These are phyloP conservation scores for Porites lobata DNA, from an alignment of 92 coral and sea anemone species.

Conservation along the genomic window DNA sequence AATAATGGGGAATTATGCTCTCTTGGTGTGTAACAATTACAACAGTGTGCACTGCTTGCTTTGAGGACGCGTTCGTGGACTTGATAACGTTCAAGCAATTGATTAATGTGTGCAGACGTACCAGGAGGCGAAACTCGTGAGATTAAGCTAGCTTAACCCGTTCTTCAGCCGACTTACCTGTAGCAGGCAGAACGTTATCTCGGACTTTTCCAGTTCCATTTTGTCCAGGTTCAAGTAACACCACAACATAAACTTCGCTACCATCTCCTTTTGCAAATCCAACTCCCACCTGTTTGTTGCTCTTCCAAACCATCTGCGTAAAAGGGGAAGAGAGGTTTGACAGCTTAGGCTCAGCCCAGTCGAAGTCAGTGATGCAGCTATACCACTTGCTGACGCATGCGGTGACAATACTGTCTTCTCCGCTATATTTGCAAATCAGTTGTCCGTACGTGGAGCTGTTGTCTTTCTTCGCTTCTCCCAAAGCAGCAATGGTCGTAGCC, in stretches of 20 bases:
- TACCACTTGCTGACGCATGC: slow-evolving; percentile 78
- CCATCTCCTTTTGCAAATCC: slow-evolving; percentile 29
- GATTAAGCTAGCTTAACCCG: no score
- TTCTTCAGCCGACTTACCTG: slow-evolving; percentile 57
- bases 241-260: slow-evolving; percentile 50
- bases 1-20: no score
- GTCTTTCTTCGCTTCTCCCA: slow-evolving; percentile 34
- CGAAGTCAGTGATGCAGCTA: slow-evolving; percentile 68
- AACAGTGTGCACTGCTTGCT: no score
- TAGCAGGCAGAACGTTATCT: slow-evolving; percentile 68
- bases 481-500: slow-evolving; percentile 44
- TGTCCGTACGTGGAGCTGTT: slow-evolving; percentile 54
- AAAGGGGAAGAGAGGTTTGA: slow-evolving; percentile 61
- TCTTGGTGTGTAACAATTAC: no score
- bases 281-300: slow-evolving; percentile 63
- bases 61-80: no score
- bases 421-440: slow-evolving; percentile 52
- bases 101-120: no score
- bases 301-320: slow-evolving; percentile 79
- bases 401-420: slow-evolving; percentile 20
- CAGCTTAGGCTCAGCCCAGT: slow-evolving; percentile 77
- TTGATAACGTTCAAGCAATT: no score
- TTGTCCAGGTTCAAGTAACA: slow-evolving; percentile 63
- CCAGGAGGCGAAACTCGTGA: no score
- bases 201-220: slow-evolving; percentile 25